These are phyloP conservation scores for Alectura lathami DNA, from an alignment of 2,113 vertebrate species.

Conservation along the genomic window DNA sequence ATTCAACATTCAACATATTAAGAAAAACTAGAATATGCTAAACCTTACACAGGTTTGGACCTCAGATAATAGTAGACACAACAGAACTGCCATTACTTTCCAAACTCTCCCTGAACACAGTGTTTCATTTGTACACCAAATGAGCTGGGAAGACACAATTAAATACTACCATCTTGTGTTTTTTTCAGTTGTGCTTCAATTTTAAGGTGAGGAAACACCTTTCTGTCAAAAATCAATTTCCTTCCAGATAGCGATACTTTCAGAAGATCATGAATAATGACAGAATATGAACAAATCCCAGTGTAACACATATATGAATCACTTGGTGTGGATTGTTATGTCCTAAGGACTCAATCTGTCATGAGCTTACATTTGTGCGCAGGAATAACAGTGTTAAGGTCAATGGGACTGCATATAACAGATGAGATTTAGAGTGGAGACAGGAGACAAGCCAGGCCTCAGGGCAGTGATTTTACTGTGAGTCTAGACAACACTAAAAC, in stretches of 20 bases:
- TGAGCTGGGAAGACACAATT: not conserved
- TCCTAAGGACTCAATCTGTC: not conserved
- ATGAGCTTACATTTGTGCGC: not conserved
- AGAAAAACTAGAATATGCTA: not conserved
- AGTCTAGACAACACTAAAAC: not conserved
- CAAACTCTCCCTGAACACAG: not conserved
- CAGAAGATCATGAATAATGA: not conserved
- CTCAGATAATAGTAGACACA: not conserved
- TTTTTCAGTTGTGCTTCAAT: not conserved
- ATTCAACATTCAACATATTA: not conserved
- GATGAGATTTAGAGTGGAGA: not conserved
- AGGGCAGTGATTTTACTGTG: not conserved
- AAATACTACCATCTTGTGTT: not conserved
- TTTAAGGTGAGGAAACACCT: not conserved
- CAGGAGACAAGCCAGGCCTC: not conserved
- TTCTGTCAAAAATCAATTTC: not conserved
- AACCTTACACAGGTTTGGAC: not conserved
- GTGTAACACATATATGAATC: not conserved
- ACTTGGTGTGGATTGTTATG: not conserved
- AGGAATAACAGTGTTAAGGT: not conserved
- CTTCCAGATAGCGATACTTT: not conserved
- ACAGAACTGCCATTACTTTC: not conserved
- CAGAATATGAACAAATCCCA: not conserved
- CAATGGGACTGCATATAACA: not conserved
- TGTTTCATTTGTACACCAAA: not conserved